phyloP scores from a whole-genome alignment of 2,113 vertebrate species.

The Porphyrio hochstetteri region DNA sequence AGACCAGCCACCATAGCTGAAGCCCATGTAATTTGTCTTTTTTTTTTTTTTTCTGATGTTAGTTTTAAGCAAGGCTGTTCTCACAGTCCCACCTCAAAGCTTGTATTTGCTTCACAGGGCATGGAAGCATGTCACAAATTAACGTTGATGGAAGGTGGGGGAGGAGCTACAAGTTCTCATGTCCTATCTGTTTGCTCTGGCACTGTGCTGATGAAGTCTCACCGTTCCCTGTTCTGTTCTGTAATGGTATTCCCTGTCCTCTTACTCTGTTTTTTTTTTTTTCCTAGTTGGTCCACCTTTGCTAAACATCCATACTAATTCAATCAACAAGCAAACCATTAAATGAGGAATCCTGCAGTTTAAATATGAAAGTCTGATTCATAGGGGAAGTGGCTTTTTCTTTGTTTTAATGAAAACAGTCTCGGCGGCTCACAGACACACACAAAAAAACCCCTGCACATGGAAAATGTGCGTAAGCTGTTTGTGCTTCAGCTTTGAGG shows the following conservation, averaged over 20 bases:
- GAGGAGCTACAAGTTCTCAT: neutral
- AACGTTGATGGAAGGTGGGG: neutral
- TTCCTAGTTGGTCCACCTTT: neutral
- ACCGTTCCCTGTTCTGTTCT: neutral
- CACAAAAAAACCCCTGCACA: neutral
- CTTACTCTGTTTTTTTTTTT: neutral
- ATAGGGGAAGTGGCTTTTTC: constrained; percentile 54
- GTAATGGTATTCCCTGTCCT: neutral
- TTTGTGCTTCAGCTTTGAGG: constrained; percentile 52
- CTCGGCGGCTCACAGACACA: neutral
- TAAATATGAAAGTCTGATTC: constrained; percentile 52
- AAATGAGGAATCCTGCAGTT: constrained; percentile 13
- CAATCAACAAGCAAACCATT: constrained; percentile 6
- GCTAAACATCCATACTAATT: constrained; percentile 9
- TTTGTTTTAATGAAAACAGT: constrained; percentile 69
- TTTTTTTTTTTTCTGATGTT: neutral
- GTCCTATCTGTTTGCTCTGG: neutral
- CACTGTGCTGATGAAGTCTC: neutral
- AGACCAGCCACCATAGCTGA: neutral
- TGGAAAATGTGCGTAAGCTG: constrained; percentile 68
- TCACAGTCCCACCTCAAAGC: neutral
- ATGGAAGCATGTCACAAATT: neutral
- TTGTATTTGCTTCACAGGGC: neutral
- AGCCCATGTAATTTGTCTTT: neutral
- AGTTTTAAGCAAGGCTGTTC: neutral